Conservation (phyloP, 2,797 vertebrate species). For the Betta splendens region DNA sequence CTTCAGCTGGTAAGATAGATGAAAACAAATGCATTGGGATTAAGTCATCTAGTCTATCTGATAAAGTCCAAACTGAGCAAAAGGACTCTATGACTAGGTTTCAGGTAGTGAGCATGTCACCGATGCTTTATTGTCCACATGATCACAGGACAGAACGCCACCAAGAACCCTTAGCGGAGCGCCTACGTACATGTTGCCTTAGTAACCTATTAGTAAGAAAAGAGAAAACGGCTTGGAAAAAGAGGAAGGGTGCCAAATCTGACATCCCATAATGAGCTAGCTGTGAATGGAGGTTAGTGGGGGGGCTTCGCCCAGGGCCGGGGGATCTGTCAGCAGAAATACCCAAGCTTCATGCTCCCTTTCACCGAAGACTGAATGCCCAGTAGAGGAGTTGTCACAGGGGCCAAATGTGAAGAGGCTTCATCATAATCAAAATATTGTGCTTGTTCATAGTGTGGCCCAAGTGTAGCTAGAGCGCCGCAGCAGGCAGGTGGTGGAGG, state of each 20-base stretch:
- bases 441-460: constrained; percentile 24
- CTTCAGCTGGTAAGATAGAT: constrained; percentile 33
- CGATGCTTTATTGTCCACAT: constrained; percentile 41
- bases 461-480: constrained; percentile 20
- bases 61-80: too few species aligned
- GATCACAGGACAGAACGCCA: constrained; percentile 43
- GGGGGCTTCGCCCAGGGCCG: constrained; percentile 42
- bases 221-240: constrained; percentile 37
- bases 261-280: constrained; percentile 72
- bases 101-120: constrained; percentile 35
- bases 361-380: constrained; percentile 48
- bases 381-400: constrained; percentile 33
- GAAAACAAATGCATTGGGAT: constrained; percentile 39
- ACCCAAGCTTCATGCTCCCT: constrained; percentile 44
- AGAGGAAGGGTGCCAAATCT: constrained; percentile 57
- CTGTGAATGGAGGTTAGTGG: constrained; percentile 62
- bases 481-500: constrained; percentile 1
- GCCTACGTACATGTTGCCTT: constrained; percentile 66
- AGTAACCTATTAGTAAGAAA: constrained; percentile 62
- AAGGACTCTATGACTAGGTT: too few species aligned
- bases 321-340: constrained; percentile 66
- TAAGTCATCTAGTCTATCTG: too few species aligned
- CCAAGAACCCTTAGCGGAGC: constrained; percentile 48
- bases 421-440: constrained; percentile 38
- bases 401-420: constrained; percentile 23